Evolutionary conservation across 2,113 vertebrate genomes (phyloP).

Genomic region (Sinocyclocheilus anshuiensis): DNA sequence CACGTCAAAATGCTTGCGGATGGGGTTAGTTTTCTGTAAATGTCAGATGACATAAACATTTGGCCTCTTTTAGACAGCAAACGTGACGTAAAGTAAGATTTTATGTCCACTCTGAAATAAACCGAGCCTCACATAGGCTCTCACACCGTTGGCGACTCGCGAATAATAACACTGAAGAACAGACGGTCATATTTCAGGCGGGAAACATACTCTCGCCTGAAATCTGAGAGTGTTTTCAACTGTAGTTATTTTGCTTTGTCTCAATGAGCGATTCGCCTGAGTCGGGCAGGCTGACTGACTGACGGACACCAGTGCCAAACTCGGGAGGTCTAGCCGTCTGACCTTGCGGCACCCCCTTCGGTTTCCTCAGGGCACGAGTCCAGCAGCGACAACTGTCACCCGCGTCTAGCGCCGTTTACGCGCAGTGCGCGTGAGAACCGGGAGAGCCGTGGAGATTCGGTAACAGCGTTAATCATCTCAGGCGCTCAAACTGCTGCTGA

Average conservation of each 20-base stretch:
- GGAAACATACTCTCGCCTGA: conserved; percentile 50
- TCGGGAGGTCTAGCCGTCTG: conserved; percentile 59
- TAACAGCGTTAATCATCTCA: conserved; percentile 52
- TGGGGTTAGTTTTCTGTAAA: conserved; percentile 33
- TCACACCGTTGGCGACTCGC: conserved; percentile 31
- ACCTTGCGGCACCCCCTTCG: conserved; percentile 44
- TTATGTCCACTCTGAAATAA: conserved; percentile 49
- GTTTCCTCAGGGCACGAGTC: conserved; percentile 37
- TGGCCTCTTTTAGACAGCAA: conserved; percentile 21
- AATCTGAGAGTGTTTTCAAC: conserved; percentile 47
- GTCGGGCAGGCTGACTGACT: conserved; percentile 58
- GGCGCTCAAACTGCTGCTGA: conserved; percentile 28
- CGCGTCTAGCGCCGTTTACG: conserved; percentile 27
- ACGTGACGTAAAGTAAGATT: conserved; percentile 45
- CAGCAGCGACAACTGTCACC: conserved; percentile 45
- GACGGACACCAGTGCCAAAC: conserved; percentile 58
- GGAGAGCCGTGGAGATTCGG: conserved; percentile 42
- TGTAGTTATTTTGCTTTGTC: conserved; percentile 60
- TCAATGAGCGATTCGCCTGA: conserved; percentile 10
- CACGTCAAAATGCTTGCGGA: conserved; percentile 3
- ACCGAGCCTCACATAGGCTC: neutral
- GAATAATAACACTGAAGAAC: conserved; percentile 9
- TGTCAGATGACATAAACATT: conserved; percentile 46
- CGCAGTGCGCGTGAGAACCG: conserved; percentile 36
- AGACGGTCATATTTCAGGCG: conserved; percentile 41